Conservation (phyloP, 2,113 vertebrate species). For the Pterocles orientalis region DNA sequence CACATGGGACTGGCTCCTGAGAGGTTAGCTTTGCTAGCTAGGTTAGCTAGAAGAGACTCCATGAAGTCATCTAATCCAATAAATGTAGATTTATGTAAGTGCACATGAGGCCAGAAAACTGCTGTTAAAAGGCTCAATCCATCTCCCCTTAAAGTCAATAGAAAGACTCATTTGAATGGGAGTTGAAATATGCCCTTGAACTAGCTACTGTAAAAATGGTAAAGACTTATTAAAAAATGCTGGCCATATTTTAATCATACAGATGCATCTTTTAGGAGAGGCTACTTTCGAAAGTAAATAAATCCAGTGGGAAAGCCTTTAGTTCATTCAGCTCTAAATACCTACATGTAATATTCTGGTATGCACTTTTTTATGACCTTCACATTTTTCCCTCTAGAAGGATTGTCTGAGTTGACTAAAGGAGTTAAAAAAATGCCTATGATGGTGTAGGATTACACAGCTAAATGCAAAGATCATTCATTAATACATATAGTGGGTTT, state of each 20-base stretch:
- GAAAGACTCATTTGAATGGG: background rate
- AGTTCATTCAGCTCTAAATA: background rate
- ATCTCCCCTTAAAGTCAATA: background rate
- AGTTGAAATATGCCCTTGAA: background rate
- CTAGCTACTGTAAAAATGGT: background rate
- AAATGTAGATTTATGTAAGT: background rate
- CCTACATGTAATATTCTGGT: background rate
- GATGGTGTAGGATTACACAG: background rate
- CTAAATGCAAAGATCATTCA: background rate
- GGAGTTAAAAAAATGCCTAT: background rate
- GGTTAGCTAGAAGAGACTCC: background rate
- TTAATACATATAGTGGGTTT: background rate
- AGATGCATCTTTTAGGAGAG: background rate
- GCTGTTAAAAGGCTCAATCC: background rate
- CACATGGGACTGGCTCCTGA: accelerated
- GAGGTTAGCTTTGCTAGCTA: background rate
- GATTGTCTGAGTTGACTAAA: background rate
- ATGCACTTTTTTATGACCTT: constrained; percentile 1
- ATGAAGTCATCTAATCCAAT: background rate
- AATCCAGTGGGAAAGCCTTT: background rate
- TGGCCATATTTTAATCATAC: background rate
- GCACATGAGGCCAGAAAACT: background rate
- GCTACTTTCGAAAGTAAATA: background rate
- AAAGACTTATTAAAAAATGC: background rate
- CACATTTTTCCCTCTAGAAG: constrained; percentile 11